These are phyloP conservation scores for Unio pictorum DNA, from an alignment of 2,888 invertebrate genomes.

Conservation along the genomic window DNA sequence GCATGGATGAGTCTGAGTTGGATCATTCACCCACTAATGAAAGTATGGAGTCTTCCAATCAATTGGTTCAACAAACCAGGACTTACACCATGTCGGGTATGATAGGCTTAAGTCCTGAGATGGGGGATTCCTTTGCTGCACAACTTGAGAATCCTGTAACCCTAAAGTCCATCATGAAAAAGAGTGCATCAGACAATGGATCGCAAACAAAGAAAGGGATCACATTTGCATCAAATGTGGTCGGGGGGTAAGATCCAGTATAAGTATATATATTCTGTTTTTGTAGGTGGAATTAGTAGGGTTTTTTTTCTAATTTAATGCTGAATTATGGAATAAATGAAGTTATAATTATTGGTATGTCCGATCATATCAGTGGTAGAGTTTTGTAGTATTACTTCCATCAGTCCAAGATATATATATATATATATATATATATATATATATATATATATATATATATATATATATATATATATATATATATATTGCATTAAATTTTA, in stretches of 20 bases:
- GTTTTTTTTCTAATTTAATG: background rate
- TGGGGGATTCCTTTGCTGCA: constrained; percentile 13
- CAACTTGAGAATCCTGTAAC: constrained; percentile 19
- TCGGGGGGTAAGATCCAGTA: constrained; percentile 56
- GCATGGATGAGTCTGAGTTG: too few species aligned
- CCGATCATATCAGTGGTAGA: too few species aligned
- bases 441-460: too few species aligned
- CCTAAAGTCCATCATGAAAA: constrained; percentile 66
- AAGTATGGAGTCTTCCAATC: too few species aligned
- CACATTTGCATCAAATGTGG: constrained; percentile 65
- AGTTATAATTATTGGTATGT: background rate
- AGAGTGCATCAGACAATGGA: constrained; percentile 41
- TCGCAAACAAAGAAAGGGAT: constrained; percentile 60
- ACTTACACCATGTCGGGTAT: too few species aligned
- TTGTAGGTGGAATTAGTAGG: background rate
- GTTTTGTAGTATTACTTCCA: too few species aligned
- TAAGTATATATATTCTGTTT: background rate
- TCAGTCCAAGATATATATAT: too few species aligned
- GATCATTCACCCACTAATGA: too few species aligned
- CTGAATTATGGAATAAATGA: background rate
- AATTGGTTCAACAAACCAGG: too few species aligned
- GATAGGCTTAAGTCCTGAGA: constrained; percentile 8
- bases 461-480: too few species aligned
- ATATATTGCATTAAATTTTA: too few species aligned
- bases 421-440: too few species aligned